These are phyloP conservation scores for Bombylius discolor DNA, from an alignment of 2,888 invertebrate genomes.

Conservation along the genomic window DNA sequence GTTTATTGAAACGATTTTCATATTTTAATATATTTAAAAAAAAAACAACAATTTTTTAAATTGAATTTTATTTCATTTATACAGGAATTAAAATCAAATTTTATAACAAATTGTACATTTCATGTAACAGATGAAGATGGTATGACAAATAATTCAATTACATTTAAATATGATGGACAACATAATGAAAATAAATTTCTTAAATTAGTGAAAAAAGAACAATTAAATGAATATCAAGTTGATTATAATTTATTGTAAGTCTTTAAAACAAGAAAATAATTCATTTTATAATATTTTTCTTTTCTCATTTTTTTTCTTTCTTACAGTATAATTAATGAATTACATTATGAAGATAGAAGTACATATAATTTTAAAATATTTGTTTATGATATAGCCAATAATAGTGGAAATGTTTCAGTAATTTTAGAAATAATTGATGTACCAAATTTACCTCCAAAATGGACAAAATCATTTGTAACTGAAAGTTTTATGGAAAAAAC, in stretches of 20 bases:
- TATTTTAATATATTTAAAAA: too few relatives aligned
- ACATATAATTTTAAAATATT: constrained; percentile 43
- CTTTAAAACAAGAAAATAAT: constrained; percentile 14
- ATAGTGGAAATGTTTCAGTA: constrained; percentile 29
- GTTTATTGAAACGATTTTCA: too few relatives aligned
- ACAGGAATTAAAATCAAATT: constrained; percentile 30
- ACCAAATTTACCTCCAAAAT: constrained; percentile 45
- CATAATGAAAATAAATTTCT: constrained; percentile 35
- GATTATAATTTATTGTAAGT: constrained; percentile 34
- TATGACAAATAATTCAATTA: constrained; percentile 33
- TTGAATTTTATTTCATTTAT: neutral
- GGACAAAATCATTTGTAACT: constrained; percentile 44
- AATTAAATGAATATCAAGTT: constrained; percentile 20
- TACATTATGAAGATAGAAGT: constrained; percentile 39
- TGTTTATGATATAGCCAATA: constrained; percentile 39
- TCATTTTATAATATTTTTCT: neutral
- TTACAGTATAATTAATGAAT: constrained; percentile 18
- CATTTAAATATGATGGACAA: constrained; percentile 34
- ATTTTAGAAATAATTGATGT: constrained; percentile 46
- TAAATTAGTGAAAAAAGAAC: constrained; percentile 26
- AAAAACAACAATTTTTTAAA: neutral
- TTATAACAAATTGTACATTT: constrained; percentile 25
- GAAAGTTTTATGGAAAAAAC: constrained; percentile 44
- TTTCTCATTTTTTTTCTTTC: neutral
- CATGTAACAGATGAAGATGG: constrained; percentile 22